Base-by-base conservation (phyloP, 2,797 vertebrate genomes). In the Micrastur ruficollis region DNA sequence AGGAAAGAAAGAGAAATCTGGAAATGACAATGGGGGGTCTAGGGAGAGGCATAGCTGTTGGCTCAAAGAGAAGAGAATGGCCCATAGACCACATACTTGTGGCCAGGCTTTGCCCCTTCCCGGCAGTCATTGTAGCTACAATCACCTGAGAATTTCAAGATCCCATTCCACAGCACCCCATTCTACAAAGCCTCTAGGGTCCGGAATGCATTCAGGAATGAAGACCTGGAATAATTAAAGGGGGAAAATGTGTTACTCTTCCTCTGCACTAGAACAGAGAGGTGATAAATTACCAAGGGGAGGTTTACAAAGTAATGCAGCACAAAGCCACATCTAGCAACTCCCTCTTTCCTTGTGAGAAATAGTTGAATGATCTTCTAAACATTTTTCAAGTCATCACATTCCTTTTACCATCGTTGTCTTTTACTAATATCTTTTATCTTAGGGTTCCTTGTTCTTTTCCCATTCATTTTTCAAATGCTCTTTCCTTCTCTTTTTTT, bases 311-410 rank as follows among this genome's bases (percentile, higher is more conserved):
- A 88, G 31, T 36, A 65, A 44, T 0, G 3, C 21, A 78, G n/a
- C 44, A 63, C 72, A 88, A 89, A 82, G 34, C 19, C 36, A 46
- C 56, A 71, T 46, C 40, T 44, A 90, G 44, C n/a, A 72, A 65
- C 19, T 89, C 40, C 20, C 71, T 71, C 38, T 87, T 58, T 76
- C 61, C 70, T 65, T 87, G 40, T 49, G 22, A 86, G 40, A 79
- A 90, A 56, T 25, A 86, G 29, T 23, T 67, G 34, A 80, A 93
- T 16, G 14, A 47, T 76, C 65, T 86, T 84, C 71, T 90, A 86
- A 91, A 87, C 32, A 83, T 61, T 95, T 95, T 94, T 92, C 27
- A 85, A 84, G 47, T 46, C 11, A 93, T 81, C 44, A 56, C 40
- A 75, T 81, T 86, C 26, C 7, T 91, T 93, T 90, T 76, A 52